phyloP scores from a whole-genome alignment of 1,140 invertebrate species.

The Zophobas atratus region DNA sequence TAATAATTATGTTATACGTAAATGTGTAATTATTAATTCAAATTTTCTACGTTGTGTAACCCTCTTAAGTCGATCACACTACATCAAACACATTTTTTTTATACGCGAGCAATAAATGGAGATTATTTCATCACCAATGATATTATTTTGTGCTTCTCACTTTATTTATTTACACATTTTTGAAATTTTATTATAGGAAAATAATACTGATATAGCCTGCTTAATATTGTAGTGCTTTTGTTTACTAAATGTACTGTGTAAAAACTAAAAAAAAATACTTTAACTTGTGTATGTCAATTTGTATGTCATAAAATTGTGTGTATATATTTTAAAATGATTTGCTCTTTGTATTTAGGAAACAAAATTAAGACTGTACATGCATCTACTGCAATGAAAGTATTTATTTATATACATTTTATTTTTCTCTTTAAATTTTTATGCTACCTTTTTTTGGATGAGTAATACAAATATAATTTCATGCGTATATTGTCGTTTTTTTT shows the following conservation, averaged over 20 bases:
- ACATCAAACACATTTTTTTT: slow-evolving; percentile 22
- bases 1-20: too few relatives aligned
- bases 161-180: slow-evolving; percentile 26
- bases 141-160: slow-evolving; percentile 16
- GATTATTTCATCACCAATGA: slow-evolving; percentile 16
- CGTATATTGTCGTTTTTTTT: slow-evolving; percentile 45
- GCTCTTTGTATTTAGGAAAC: slow-evolving; percentile 60
- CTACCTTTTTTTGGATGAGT: slow-evolving; percentile 53
- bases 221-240: slow-evolving; percentile 55
- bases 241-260: slow-evolving; percentile 59
- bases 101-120: slow-evolving; percentile 39
- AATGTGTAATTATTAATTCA: too few relatives aligned
- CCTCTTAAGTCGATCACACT: neutral
- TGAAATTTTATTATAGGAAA: slow-evolving; percentile 46
- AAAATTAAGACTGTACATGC: slow-evolving; percentile 65
- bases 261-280: slow-evolving; percentile 51
- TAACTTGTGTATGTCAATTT: slow-evolving; percentile 60
- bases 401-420: slow-evolving; percentile 59
- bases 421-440: slow-evolving; percentile 52
- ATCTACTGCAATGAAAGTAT: slow-evolving; percentile 62
- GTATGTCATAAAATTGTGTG: slow-evolving; percentile 57
- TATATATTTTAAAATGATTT: slow-evolving; percentile 60
- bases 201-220: slow-evolving; percentile 52
- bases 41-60: neutral
- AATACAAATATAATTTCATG: slow-evolving; percentile 53